Percentiles rank a stretch among this genome's conserved stretches.
These are phyloP conservation scores for Zaprionus ghesquierei DNA, from an alignment of 1,140 invertebrate genomes.

Conservation along the genomic window DNA sequence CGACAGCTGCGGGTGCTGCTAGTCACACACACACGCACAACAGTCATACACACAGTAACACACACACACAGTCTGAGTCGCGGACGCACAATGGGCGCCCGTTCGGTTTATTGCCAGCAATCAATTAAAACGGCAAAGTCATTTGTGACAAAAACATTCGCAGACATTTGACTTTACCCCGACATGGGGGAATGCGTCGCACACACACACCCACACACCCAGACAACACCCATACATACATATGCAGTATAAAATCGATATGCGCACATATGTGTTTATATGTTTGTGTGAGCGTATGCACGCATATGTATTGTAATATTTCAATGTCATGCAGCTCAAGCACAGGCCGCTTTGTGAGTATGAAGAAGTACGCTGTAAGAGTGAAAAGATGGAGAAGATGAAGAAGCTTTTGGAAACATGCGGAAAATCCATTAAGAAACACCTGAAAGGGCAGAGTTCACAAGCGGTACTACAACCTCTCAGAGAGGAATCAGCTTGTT, in stretches of 20 bases:
- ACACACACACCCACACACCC: conserved; percentile 31
- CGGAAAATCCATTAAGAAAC: background rate
- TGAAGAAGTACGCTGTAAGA: background rate
- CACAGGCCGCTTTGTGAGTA: background rate
- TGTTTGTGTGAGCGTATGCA: background rate
- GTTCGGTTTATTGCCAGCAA: conserved; percentile 76
- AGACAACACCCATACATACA: conserved; percentile 35
- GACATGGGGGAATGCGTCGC: conserved; percentile 3
- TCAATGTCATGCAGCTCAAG: conserved; percentile 55
- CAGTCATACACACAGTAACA: background rate
- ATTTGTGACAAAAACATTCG: conserved; percentile 78
- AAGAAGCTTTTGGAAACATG: background rate
- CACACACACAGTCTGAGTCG: background rate
- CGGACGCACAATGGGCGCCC: conserved; percentile 55
- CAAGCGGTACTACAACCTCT: too few species aligned
- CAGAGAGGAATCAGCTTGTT: too few species aligned
- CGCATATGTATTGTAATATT: conserved; percentile 61
- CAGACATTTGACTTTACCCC: conserved; percentile 71
- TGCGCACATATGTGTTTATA: background rate
- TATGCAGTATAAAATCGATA: conserved; percentile 55
- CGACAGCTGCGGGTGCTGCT: conserved; percentile 49
- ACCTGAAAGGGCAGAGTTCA: background rate
- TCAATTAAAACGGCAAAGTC: conserved; percentile 78
- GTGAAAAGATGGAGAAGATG: too few species aligned
- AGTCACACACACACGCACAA: conserved; percentile 23